Percentiles rank a stretch among this genome's conserved stretches.
Conservation (phyloP, 2,113 vertebrate genomes). For the Pseudolaguvia tuberculata region DNA sequence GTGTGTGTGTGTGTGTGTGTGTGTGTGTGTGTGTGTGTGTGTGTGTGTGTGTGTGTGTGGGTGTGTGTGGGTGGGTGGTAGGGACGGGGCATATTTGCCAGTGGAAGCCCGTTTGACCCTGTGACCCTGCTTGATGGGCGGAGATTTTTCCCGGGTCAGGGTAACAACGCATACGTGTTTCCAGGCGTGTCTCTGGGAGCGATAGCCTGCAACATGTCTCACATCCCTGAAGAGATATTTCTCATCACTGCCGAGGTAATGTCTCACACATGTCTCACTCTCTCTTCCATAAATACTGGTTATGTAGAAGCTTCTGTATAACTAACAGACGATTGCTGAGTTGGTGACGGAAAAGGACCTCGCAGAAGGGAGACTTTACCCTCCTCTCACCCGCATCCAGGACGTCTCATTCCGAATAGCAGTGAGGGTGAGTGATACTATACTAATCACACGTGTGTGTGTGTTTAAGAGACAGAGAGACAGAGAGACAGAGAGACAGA, state of each 20-base stretch:
- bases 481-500: neutral
- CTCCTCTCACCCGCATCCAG: slow-evolving; percentile 81
- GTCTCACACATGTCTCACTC: neutral
- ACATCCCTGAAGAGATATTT: slow-evolving; percentile 80
- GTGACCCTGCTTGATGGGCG: slow-evolving; percentile 82
- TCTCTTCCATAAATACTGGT: neutral
- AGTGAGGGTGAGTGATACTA: slow-evolving; percentile 72
- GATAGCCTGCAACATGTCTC: slow-evolving; percentile 74
- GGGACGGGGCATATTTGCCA: slow-evolving; percentile 92
- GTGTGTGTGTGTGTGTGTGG: too few species aligned
- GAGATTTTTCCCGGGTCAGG: slow-evolving; percentile 86
- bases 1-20: too few species aligned
- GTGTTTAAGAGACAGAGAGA: neutral
- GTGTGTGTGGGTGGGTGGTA: slow-evolving; percentile 50
- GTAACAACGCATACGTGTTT: slow-evolving; percentile 97
- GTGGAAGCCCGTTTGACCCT: slow-evolving; percentile 91
- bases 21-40: too few species aligned
- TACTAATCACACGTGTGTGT: neutral
- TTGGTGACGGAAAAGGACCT: slow-evolving; percentile 84
- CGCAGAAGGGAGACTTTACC: slow-evolving; percentile 86
- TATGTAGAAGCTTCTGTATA: neutral
- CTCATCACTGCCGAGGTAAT: slow-evolving; percentile 89
- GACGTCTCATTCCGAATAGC: slow-evolving; percentile 85
- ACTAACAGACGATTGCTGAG: slow-evolving; percentile 77
- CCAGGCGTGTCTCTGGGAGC: slow-evolving; percentile 88